Evolutionary conservation across 2,888 invertebrate species (phyloP).

Genomic region (Eurytoma adleriae): DNA sequence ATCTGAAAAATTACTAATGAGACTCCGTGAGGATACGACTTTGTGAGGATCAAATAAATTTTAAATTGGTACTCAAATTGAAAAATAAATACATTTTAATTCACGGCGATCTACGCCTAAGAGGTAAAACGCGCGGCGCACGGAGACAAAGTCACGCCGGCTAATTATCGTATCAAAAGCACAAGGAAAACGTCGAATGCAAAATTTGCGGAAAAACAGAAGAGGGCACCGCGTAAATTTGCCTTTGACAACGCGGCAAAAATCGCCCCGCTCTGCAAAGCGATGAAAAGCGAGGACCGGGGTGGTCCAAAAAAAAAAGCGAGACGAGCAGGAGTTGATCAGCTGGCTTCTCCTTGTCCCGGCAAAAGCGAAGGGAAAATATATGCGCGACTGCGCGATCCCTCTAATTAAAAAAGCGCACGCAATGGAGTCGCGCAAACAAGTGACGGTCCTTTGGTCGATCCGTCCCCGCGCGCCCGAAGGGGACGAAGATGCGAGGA

Average conservation of each 20-base stretch:
- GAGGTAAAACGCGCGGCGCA: no score
- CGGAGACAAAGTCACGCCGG: no score
- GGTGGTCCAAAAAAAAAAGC: neutral
- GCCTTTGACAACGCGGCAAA: slow-evolving; percentile 40
- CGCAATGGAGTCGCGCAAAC: slow-evolving; percentile 61
- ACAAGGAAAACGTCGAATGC: neutral
- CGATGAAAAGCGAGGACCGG: slow-evolving; percentile 22
- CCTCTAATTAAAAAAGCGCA: slow-evolving; percentile 69
- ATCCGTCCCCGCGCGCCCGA: slow-evolving; percentile 63
- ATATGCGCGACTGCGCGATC: slow-evolving; percentile 44
- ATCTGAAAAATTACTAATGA: no score
- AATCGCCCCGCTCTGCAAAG: slow-evolving; percentile 29
- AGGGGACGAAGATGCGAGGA: slow-evolving; percentile 57
- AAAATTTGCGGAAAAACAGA: slow-evolving; percentile 6
- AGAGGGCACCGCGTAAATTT: slow-evolving; percentile 47
- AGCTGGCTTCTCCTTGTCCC: neutral
- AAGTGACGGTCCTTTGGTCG: slow-evolving; percentile 67
- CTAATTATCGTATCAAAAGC: no score
- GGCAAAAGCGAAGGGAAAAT: slow-evolving; percentile 30
- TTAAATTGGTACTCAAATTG: no score
- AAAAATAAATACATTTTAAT: no score
- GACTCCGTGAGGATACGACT: no score
- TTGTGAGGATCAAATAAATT: no score
- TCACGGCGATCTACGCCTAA: no score
- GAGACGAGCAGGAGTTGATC: neutral